phyloP scores from a whole-genome alignment of 2,113 vertebrate genomes.

The Puffinus mauretanicus region DNA sequence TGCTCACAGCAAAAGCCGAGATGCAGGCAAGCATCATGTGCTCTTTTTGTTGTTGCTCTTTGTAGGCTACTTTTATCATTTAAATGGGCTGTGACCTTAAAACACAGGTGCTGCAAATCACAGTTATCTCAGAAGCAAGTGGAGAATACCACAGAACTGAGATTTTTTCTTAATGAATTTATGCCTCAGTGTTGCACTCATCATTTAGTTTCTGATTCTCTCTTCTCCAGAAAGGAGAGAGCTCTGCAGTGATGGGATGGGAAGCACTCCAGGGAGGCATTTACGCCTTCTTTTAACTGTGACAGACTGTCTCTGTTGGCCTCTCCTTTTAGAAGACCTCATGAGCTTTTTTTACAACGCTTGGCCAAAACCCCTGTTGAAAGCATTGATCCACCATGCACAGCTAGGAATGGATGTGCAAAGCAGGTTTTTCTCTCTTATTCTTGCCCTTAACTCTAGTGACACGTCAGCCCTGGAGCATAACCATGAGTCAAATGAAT shows the following conservation, averaged over 20 bases:
- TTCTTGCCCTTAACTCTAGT: not conserved
- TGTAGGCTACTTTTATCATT: not conserved
- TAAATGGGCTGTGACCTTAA: not conserved
- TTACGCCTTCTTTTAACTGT: not conserved
- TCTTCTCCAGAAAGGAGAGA: not conserved
- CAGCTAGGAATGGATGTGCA: not conserved
- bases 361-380: not conserved
- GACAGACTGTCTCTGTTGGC: not conserved
- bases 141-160: not conserved
- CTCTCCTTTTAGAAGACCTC: not conserved
- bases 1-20: not conserved
- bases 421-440: not conserved
- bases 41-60: not conserved
- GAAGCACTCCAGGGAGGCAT: not conserved
- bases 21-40: not conserved
- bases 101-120: not conserved
- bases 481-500: not conserved
- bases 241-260: fast-evolving
- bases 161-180: not conserved
- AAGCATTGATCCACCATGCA: not conserved
- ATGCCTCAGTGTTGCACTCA: fast-evolving
- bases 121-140: not conserved
- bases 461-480: not conserved
- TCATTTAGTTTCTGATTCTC: not conserved
- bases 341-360: not conserved